Percentiles rank a stretch among this genome's conserved stretches.
phyloP scores from a whole-genome alignment of 2,797 vertebrate species.

The Dendrocincla fuliginosa region DNA sequence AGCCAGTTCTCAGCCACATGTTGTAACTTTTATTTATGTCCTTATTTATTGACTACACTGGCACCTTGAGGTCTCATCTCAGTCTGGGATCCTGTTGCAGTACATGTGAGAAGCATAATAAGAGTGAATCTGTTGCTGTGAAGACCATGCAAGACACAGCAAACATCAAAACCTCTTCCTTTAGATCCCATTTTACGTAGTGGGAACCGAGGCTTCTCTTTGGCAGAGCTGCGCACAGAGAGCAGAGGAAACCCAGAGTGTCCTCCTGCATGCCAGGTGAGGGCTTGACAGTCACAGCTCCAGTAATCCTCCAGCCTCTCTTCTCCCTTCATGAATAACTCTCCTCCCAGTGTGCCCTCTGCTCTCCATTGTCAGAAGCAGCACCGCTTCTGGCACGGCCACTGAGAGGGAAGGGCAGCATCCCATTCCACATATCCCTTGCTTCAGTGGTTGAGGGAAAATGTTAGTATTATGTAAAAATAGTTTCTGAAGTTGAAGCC shows the following conservation, averaged over 20 bases:
- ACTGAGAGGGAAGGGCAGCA: background rate
- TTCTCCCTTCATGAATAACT: background rate
- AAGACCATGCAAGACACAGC: background rate
- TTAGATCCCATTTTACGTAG: background rate
- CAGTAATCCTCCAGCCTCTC: background rate
- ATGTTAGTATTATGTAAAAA: conserved; percentile 18
- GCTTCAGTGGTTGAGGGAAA: background rate
- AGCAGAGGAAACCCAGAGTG: background rate
- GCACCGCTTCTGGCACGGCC: background rate
- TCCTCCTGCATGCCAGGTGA: background rate
- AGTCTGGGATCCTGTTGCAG: background rate
- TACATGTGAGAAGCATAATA: background rate
- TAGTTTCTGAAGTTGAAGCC: background rate
- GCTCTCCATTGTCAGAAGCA: background rate
- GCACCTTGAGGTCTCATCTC: conserved; percentile 29
- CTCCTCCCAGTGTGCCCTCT: background rate
- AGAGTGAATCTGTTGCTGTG: background rate
- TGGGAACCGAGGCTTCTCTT: background rate
- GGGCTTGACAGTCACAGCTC: background rate
- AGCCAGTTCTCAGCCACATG: conserved; percentile 47
- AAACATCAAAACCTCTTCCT: background rate
- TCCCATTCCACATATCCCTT: background rate
- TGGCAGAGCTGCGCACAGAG: background rate
- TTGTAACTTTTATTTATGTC: conserved; percentile 53
- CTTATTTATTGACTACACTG: conserved; percentile 61